Conservation (phyloP, 2,888 invertebrate genomes). For the Heliconius ismenius region DNA sequence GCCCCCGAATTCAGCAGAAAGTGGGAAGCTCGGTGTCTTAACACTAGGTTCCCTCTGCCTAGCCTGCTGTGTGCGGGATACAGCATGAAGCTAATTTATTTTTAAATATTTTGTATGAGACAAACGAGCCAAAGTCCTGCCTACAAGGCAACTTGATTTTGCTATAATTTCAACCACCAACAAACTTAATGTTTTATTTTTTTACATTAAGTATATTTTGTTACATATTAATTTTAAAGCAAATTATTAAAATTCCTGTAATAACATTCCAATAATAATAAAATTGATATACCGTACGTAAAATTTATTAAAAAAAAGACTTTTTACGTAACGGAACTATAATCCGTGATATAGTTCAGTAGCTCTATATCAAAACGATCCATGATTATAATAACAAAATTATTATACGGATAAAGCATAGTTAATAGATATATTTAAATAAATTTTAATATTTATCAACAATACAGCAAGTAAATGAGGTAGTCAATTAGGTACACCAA, state of each 20-base stretch:
- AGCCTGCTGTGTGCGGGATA: too few relatives aligned
- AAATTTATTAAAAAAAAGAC: background rate
- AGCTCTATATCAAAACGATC: background rate
- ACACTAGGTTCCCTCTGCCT: too few relatives aligned
- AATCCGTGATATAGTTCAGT: background rate
- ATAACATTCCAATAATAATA: background rate
- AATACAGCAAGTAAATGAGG: background rate
- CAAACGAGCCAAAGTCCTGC: too few relatives aligned
- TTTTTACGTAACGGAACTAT: background rate
- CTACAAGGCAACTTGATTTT: too few relatives aligned
- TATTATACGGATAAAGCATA: background rate
- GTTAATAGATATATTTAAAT: conserved; percentile 2
- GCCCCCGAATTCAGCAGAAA: too few relatives aligned
- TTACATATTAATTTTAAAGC: background rate
- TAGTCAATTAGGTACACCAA: background rate
- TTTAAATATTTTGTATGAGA: too few relatives aligned
- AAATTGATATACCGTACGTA: background rate
- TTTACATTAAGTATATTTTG: background rate
- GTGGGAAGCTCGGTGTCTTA: too few relatives aligned
- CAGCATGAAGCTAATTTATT: too few relatives aligned
- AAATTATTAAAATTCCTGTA: background rate
- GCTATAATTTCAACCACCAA: too few relatives aligned
- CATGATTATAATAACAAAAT: background rate
- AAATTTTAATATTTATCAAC: background rate
- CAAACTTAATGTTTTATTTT: background rate